Base-by-base conservation (phyloP, 2,888 invertebrate species). In the Blera fallax region DNA sequence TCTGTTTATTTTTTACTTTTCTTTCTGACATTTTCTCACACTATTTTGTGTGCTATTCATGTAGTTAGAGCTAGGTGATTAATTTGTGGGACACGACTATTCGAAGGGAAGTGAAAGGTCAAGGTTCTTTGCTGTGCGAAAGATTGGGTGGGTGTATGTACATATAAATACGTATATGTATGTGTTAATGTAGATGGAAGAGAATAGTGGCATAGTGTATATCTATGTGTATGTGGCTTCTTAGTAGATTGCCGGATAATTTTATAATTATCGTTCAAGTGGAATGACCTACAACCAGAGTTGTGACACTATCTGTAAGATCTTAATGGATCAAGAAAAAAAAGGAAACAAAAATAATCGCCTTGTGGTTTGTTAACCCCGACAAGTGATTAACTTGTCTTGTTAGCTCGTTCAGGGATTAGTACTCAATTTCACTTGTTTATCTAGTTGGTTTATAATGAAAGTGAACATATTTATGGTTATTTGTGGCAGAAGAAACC, bases 221-320 rank as follows among this genome's bases (percentile, higher is more conserved):
- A 4, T 4, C 24, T 24, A 4, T 4, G 2, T 24, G 37, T 52
- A 24, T 43, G 40, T 43, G 56, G 8, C 32, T 29, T 54, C 43
- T 21, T 18, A 24, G 40, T 43, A 56, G 43, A 56, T 56, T 69
- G 69, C 34, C 16, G 65, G 74, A 65, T 76, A 64, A 64, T 54
- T 62, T 73, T 40, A 56, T 64, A 64, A 74, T 74, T 64, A 54
- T 74, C 54, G 43, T 24, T 76, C 24, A 65, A 65, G 65, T 65
- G 74, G 54, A 76, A 76, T 56, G 65, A 76, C 74, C 74, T 65
- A 34, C 56, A 65, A 65, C 24, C 45, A 34, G 34, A 45, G n/a
- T n/a, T 62, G 65, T 56, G 64, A 64, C 74, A 64, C 62, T 74
- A 73, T 73, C 73, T 62, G 8, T 29, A n/a, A 24, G 48, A 74